Base-by-base conservation (phyloP, 2,888 invertebrate genomes). In the Drosophila testacea region DNA sequence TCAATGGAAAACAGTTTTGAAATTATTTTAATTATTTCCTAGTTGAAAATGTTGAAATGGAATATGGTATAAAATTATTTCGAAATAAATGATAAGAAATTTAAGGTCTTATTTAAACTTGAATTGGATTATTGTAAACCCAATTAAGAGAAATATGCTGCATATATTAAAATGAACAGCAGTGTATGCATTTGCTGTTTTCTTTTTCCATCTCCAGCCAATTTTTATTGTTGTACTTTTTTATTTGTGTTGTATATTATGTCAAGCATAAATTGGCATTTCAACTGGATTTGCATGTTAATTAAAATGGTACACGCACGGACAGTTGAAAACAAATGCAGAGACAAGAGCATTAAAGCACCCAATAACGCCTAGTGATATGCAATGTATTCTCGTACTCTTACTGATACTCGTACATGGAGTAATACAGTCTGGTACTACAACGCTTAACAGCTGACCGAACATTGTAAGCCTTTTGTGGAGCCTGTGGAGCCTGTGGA, bases 201-300 rank as follows among this genome's bases (percentile, higher is more conserved):
- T 34, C 11, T 50, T 16, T 51, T 59, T 47, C 30, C 62, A 47
- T 47, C 42, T 51, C 28, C 44, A 6, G 27, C 47, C 42, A 39
- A 54, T 61, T 65, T 69, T 44, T 69, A 51, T 63, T 74, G 27
- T 34, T 48, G 16, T 50, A n/a, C 50, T 11, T 11, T 56, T 46
- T 42, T 63, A 65, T 60, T 11, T 13, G 77, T 73, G 69, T 57
- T 73, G 55, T 80, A 84, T 88, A 88, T 88, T 82, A 86, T 88
- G 88, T 85, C 83, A 83, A 81, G 88, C 83, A 84, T 84, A 85
- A 85, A 85, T 85, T 89, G 84, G 84, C 84, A 85, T 85, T 85
- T 84, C 87, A 82, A 85, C 89, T 85, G 89, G 85, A 85, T 85
- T 85, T 85, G 89, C 85, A 85, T 85, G 88, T 85, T 85, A 85